Conservation (phyloP, 2,888 invertebrate genomes). For the Yponomeuta plumbellus region DNA sequence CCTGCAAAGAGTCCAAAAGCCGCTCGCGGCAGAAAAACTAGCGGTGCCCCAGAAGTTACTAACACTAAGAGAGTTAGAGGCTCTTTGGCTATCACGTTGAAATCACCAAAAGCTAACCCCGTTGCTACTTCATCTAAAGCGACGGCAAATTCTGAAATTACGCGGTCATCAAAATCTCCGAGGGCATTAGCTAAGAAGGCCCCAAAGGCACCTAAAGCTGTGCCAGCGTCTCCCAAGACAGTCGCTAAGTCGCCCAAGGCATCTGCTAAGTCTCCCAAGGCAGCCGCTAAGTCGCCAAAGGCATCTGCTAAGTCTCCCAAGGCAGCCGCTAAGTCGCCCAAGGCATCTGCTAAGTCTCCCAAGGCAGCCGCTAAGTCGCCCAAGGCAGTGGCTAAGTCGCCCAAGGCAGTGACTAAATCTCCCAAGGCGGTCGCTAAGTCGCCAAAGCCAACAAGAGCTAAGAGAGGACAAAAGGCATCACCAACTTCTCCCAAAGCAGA, state of each 20-base stretch:
- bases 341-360: neutral
- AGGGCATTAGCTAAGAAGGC: neutral
- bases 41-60: slow-evolving; percentile 16
- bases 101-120: slow-evolving; percentile 37
- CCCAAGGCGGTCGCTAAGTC: neutral
- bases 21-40: slow-evolving; percentile 17
- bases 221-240: no score
- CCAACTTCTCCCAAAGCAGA: no score
- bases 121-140: neutral
- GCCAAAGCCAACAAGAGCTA: neutral
- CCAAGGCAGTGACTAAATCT: neutral
- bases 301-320: no score
- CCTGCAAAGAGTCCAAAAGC: slow-evolving; percentile 21
- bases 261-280: no score
- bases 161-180: neutral
- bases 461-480: neutral
- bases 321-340: neutral
- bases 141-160: neutral
- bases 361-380: neutral
- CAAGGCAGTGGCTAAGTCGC: no score
- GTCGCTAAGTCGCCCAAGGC: no score
- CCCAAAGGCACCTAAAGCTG: no score
- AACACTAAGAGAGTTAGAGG: slow-evolving; percentile 34
- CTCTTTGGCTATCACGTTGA: slow-evolving; percentile 44
- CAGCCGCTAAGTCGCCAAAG: no score